Percentiles rank a stretch among this genome's conserved stretches.
Conservation (phyloP, 2,888 invertebrate species). For the Hemithea aestivaria region DNA sequence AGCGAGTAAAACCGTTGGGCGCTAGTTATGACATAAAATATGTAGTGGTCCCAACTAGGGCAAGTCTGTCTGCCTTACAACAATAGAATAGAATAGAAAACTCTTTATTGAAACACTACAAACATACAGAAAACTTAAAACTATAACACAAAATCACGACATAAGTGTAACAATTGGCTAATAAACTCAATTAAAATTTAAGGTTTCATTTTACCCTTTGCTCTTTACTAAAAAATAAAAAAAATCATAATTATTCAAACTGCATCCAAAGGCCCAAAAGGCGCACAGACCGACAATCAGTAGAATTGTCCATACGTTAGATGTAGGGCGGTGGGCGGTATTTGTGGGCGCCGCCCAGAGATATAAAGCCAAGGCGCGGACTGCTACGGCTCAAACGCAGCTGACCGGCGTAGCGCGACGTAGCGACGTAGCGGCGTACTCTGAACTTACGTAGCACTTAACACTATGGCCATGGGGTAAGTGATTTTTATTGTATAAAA, state of each 20-base stretch:
- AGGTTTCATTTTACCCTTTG: too few relatives aligned
- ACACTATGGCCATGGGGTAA: conserved; percentile 28
- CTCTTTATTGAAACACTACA: too few relatives aligned
- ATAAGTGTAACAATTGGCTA: too few relatives aligned
- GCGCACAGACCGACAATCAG: conserved; percentile 7
- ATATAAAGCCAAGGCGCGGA: conserved; percentile 52
- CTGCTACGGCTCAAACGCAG: conserved; percentile 34
- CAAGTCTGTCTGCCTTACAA: too few relatives aligned
- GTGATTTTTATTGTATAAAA: conserved; percentile 9
- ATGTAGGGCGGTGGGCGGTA: conserved; percentile 42
- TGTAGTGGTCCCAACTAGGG: too few relatives aligned
- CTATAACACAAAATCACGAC: too few relatives aligned
- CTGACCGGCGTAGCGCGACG: conserved; percentile 42
- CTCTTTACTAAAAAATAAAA: too few relatives aligned
- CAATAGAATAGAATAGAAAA: too few relatives aligned
- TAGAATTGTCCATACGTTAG: conserved; percentile 17
- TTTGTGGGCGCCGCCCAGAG: conserved; percentile 38
- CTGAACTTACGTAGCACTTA: conserved; percentile 5
- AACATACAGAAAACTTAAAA: too few relatives aligned
- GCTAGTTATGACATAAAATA: too few relatives aligned
- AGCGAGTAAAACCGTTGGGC: too few relatives aligned
- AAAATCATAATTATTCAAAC: neutral
- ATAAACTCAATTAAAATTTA: too few relatives aligned
- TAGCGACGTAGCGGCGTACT: conserved; percentile 42
- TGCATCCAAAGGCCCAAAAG: conserved; percentile 28